These are phyloP conservation scores for Rhizoglyphus robini DNA, from an alignment of 1,140 invertebrate genomes.

Conservation along the genomic window DNA sequence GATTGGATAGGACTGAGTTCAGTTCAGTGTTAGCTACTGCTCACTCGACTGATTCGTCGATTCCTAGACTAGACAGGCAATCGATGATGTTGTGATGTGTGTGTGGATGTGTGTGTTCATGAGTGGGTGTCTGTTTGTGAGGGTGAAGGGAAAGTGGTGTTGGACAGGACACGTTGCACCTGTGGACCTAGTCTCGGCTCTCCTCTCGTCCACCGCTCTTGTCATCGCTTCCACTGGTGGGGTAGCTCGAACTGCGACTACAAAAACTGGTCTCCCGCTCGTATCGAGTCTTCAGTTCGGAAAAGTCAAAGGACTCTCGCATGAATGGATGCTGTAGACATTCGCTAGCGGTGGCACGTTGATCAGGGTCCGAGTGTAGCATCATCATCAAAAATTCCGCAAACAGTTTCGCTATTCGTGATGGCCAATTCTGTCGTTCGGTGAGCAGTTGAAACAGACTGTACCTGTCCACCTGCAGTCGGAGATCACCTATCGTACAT, in stretches of 20 bases:
- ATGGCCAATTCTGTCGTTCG: conserved; percentile 63
- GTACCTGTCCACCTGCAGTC: neutral
- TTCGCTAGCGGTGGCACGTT: conserved; percentile 77
- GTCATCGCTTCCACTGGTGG: no score
- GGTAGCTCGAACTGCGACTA: conserved; percentile 3
- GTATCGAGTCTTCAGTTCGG: neutral
- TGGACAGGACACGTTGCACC: no score
- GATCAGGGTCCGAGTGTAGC: conserved; percentile 79
- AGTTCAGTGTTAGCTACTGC: no score
- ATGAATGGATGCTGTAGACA: conserved; percentile 89
- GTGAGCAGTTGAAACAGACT: neutral
- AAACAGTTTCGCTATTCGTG: conserved; percentile 69
- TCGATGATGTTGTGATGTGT: no score
- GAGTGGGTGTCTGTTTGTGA: no score
- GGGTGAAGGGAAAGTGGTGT: no score
- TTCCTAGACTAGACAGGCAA: no score
- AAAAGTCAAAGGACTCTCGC: neutral
- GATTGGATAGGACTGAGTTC: no score
- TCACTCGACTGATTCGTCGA: no score
- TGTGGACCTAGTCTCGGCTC: no score
- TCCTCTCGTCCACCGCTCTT: no score
- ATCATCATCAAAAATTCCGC: conserved; percentile 84
- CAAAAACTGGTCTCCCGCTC: neutral
- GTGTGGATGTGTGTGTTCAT: no score
- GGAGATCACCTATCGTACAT: neutral